Conservation (phyloP, 2,888 invertebrate species). For the Orthosia gothica region DNA sequence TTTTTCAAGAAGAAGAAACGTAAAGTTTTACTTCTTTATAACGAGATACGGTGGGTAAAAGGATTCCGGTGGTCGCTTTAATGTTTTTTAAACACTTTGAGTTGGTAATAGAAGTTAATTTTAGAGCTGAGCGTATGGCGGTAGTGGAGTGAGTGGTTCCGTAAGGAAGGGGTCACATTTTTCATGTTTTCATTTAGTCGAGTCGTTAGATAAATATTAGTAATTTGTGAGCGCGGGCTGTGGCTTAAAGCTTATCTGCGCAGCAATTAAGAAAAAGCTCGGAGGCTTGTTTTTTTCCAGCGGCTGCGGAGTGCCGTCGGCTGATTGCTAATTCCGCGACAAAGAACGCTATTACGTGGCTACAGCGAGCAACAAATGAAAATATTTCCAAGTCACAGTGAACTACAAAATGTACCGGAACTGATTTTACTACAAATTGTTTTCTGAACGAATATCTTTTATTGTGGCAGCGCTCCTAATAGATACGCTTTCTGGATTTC, state of each 20-base stretch:
- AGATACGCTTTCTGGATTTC: conserved; percentile 1
- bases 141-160: conserved; percentile 35
- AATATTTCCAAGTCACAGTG: conserved; percentile 75
- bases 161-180: conserved; percentile 65
- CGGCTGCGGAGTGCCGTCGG: conserved; percentile 71
- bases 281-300: conserved; percentile 78
- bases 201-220: conserved; percentile 84
- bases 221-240: conserved; percentile 82
- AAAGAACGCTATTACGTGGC: conserved; percentile 85
- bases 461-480: conserved; percentile 3
- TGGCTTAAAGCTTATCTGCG: conserved; percentile 83
- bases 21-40: conserved; percentile 84
- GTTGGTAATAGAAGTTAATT: conserved; percentile 71
- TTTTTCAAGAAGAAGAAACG: conserved; percentile 77
- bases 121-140: conserved; percentile 66
- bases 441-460: conserved; percentile 42
- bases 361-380: conserved; percentile 79
- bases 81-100: conserved; percentile 65
- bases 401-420: conserved; percentile 59
- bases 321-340: conserved; percentile 90
- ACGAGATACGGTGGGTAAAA: conserved; percentile 79
- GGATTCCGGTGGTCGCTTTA: conserved; percentile 71
- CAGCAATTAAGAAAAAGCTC: conserved; percentile 86
- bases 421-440: conserved; percentile 53
- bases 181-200: conserved; percentile 82